These are phyloP conservation scores for Pelusios castaneus DNA, from an alignment of 2,113 vertebrate species.

Conservation along the genomic window DNA sequence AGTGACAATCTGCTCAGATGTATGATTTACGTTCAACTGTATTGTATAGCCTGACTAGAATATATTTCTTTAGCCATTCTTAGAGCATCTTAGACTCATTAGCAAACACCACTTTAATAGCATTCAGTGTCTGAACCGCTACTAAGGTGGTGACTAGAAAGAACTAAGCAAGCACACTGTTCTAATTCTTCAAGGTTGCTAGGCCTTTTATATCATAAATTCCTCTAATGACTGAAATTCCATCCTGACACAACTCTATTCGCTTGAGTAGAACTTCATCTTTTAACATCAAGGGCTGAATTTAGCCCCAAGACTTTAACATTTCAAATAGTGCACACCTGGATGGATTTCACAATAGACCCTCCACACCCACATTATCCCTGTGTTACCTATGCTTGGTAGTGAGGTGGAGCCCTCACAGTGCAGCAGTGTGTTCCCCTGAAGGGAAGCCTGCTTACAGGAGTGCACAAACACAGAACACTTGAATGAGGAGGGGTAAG, in stretches of 20 bases:
- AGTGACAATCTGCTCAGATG: background rate
- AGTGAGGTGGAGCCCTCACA: background rate
- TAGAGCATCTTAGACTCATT: background rate
- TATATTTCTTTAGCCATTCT: background rate
- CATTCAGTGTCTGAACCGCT: background rate
- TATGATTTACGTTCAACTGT: background rate
- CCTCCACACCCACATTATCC: background rate
- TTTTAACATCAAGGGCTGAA: background rate
- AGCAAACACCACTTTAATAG: background rate
- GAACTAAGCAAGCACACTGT: background rate
- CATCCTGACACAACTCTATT: background rate
- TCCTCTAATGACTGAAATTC: background rate
- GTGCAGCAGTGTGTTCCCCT: background rate
- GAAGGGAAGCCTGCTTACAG: too few relatives aligned
- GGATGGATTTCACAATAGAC: background rate
- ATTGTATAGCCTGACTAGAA: background rate
- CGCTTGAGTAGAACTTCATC: background rate
- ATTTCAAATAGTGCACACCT: background rate
- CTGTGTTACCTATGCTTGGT: background rate
- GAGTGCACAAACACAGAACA: background rate
- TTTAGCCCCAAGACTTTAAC: background rate
- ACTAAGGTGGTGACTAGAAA: background rate
- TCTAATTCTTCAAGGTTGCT: background rate
- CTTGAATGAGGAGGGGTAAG: background rate
- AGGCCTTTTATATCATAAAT: background rate